Base-by-base conservation (phyloP, 1,140 invertebrate genomes). In the Brachionus plicatilis region DNA sequence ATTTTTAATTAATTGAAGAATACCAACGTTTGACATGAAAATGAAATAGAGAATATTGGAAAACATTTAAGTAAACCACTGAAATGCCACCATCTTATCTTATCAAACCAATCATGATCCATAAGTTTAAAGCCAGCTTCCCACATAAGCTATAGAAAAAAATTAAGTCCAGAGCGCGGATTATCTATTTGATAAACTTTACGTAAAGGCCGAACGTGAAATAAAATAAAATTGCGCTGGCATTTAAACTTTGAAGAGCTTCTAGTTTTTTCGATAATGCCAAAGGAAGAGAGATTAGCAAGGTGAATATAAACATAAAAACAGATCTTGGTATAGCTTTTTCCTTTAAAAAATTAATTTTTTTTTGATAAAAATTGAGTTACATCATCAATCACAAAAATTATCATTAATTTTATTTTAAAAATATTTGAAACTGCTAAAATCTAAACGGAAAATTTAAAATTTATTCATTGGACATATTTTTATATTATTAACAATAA, bases 41-140 rank as follows among this genome's bases (percentile, higher is more conserved):
- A 91, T 1, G 96, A 95, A 94, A 97, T 95, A 24, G 95, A 94
- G 90, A 97, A 96, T 85, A 98, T 97, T 1, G 96, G 96, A 85
- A 98, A 90, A 89, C 95, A 86, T 37, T 84, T 72, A n/a, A 87
- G 68, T 14, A 87, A 75, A 17, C 86, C 86, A 47, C 70, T 80
- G 2, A 80, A 56, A 68, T 85, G 45, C 86, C 86, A 87, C 84
- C 80, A 85, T 43, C 84, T 76, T n/a, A 87, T 50, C 50, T 86
- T 68, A 17, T 86, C 37, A 27, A 76, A 3, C 43, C 43, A 47
- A 5, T 2, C n/a, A n/a, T 76, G 11, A 50, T 76, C 43, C 6
- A 50, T 12, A 12, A 76, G 45, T 27, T 76, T 76, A 5, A 27
- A 50, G 9, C 20, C 17, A 27, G 72, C 72, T 50, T 76, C 72